Evolutionary conservation across 1,140 invertebrate species (phyloP), one percentile per base, ranked within the genome.

Genomic region (Pogonomyrmex barbatus): DNA sequence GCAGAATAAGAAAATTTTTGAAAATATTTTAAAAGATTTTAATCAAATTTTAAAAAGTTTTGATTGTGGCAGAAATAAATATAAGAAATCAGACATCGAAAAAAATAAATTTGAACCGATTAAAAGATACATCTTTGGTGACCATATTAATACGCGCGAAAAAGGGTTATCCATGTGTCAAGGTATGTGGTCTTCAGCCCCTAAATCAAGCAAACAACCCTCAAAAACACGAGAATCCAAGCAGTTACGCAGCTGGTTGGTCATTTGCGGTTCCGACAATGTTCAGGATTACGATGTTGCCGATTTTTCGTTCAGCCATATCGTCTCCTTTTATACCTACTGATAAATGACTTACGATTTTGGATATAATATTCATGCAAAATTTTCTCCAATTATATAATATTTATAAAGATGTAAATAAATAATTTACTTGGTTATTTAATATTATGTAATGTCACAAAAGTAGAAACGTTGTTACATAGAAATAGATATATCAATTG

Each of bases 171-270:
- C 88, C 88, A 62, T 63, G 85, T 70, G 86, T 54, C 83, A 81
- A 87, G 82, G 88, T 82, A 75, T 82, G 71, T 87, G 79, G 71
- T 81, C 68, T 88, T 89, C 78, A 75, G 83, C 82, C 89, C 91
- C 91, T 94, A 94, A 94, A 94, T 94, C 94, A 94, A 94, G 89
- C 90, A 92, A 94, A 93, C 90, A 92, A 88, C 90, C 86, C 88
- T 67, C 68, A 92, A 93, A 91, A 93, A 87, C 90, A 92, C 78
- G 78, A 65, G 91, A 90, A 91, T 85, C 85, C 86, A 79, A 85
- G 91, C 90, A 93, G 92, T 93, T 92, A 93, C 91, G 86, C 88
- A 89, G 89, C 87, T 73, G 89, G 87, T 78, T 86, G 92, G 91
- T 93, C 93, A 93, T 94, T 94, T 94, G 93, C 81, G 93, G 93